Base-by-base conservation (phyloP, 2,888 invertebrate genomes). In the Cheilosia pagana region DNA sequence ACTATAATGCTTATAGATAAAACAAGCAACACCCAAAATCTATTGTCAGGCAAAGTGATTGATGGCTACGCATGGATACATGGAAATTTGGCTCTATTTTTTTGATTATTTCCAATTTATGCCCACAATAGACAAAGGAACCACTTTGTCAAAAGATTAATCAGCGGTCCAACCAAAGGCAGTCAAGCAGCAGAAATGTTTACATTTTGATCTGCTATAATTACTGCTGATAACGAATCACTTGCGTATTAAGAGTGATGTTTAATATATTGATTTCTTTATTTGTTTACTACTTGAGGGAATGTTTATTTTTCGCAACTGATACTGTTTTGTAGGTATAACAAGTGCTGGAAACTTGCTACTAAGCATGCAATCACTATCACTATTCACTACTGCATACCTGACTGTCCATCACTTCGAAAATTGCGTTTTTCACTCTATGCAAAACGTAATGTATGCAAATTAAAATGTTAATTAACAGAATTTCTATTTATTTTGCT, bases 351-450 rank as follows among this genome's bases (percentile, higher is more conserved):
- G 52, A 25, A 14, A n/a, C 7, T 50, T 28, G 16, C 16, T 31
- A 25, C 52, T 45, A 12, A 39, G 23, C 77, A 82, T 75, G 71
- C 65, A 85, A 62, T 25, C 7, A 59, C 41, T 14, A 6, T 21
- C 21, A 50, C 48, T 7, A 12, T 43, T 16, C 48, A 55, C 52
- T 14, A 3, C 0, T 35, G 88, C 88, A 88, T 87, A 90, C 90
- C 89, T 91, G 91, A 87, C 90, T 91, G 87, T 90, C 90, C 90
- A 90, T 90, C 71, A 89, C 90, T 90, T 88, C 57, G 35, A 74
- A 74, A 65, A 86, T 70, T 60, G 14, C 8, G 19, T 59, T 8
- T 52, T 52, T 77, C 43, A 53, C 35, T 60, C 35, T 19, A 19
- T 35, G 19, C 16, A 53, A 53, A 68, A 21, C 14, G 45, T 45